These are phyloP conservation scores for Zophobas morio DNA, from an alignment of 1,140 invertebrate species.

Conservation along the genomic window DNA sequence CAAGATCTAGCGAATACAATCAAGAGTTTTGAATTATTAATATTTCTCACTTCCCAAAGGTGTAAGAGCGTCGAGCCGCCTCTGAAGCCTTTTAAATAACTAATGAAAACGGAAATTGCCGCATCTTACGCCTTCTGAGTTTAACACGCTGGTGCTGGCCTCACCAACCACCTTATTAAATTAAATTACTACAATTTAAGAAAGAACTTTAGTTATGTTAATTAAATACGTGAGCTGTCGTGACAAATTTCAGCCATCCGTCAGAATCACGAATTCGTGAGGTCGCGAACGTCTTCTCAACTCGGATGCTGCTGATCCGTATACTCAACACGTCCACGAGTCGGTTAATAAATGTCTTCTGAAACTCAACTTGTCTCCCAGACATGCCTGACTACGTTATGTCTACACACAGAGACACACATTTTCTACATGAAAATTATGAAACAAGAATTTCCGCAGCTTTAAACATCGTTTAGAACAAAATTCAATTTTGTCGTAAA, in stretches of 20 bases:
- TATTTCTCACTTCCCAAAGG: conserved; percentile 57
- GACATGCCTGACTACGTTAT: conserved; percentile 15
- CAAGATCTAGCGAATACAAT: conserved; percentile 53
- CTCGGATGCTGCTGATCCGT: conserved; percentile 52
- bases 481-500: not conserved
- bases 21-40: conserved; percentile 56
- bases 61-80: conserved; percentile 50
- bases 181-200: conserved; percentile 56
- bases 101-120: conserved; percentile 55
- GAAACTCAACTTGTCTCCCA: conserved; percentile 47
- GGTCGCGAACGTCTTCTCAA: conserved; percentile 39
- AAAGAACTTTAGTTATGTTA: conserved; percentile 55
- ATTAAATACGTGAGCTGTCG: conserved; percentile 54
- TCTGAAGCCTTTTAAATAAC: conserved; percentile 51
- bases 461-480: conserved; percentile 3
- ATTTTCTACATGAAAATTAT: conserved; percentile 3
- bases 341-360: conserved; percentile 58
- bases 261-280: conserved; percentile 52
- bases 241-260: conserved; percentile 52
- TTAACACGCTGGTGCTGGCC: conserved; percentile 42
- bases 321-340: conserved; percentile 56
- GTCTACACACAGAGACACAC: conserved; percentile 6
- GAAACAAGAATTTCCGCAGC: conserved; percentile 4
- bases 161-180: conserved; percentile 53
- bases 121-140: conserved; percentile 47